Evolutionary conservation across 2,888 invertebrate species (phyloP).

Genomic region (Drosophila fulvimacula): DNA sequence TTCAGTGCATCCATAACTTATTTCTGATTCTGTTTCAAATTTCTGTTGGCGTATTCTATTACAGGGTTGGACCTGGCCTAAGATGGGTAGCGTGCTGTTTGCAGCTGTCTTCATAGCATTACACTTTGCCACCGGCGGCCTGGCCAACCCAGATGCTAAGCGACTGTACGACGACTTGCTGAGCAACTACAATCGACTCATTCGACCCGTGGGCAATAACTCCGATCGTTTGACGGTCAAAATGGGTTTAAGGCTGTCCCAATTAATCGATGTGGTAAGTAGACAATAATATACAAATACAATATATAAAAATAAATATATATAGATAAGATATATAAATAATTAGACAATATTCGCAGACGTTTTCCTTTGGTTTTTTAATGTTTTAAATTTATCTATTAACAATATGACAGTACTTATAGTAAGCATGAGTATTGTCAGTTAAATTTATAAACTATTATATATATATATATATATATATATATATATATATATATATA

Average conservation of each 20-base stretch:
- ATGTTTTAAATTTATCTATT: too few relatives aligned
- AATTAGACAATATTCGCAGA: background rate
- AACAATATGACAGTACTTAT: too few relatives aligned
- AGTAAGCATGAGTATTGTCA: too few relatives aligned
- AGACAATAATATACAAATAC: constrained; percentile 46
- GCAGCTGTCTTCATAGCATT: constrained; percentile 90
- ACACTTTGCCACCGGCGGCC: constrained; percentile 91
- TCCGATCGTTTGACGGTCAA: constrained; percentile 97
- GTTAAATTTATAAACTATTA: too few relatives aligned
- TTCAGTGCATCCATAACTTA: constrained; percentile 46
- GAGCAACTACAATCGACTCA: constrained; percentile 97
- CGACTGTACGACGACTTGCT: constrained; percentile 97
- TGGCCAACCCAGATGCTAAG: constrained; percentile 96
- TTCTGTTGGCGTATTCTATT: constrained; percentile 72
- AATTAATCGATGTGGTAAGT: constrained; percentile 97
- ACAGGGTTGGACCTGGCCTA: constrained; percentile 94
- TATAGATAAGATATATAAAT: background rate
- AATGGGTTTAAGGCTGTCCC: constrained; percentile 95
- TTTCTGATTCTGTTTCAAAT: constrained; percentile 31
- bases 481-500: too few relatives aligned
- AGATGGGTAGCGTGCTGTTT: constrained; percentile 92
- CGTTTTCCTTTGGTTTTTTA: too few relatives aligned
- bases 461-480: too few relatives aligned
- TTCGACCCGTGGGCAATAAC: constrained; percentile 97
- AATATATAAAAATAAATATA: too few relatives aligned